Evolutionary conservation across 2,888 invertebrate genomes (phyloP), one percentile per base, ranked within the genome.

Genomic region (Sacculina carcini): DNA sequence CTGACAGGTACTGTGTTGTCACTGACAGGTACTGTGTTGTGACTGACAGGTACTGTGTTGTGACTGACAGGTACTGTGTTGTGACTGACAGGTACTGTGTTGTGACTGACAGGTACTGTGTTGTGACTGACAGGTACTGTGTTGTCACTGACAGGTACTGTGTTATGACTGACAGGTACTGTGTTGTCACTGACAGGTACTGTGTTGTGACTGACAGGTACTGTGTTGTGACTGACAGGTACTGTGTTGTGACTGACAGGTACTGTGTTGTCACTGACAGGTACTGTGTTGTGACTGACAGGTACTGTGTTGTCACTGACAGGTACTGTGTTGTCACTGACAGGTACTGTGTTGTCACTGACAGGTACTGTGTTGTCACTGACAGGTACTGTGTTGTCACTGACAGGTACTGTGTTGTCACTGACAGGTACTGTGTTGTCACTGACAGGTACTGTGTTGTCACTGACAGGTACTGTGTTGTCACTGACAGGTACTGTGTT

Each of bases 81-180:
- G 2, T 2, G 9, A 21, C 19, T 3, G 21, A 5, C 21, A 21
- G 21, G 19, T 14, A n/a, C 38, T 21, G n/a, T 38, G 38, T 19
- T 21, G 21, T 38, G 9, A 38, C 7, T 6, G 5, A 16, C n/a
- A 21, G n/a, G 2, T 10, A 10, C 21, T 5, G 38, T 4, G 21
- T 16, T 12, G 32, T 32, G 32, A 26, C 14, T 42, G 40, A 42
- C 26, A 38, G 9, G 5, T 14, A n/a, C 38, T 10, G 2, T 38
- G 38, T n/a, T 12, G 39, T 23, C 38, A 21, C 9, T 38, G 38
- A 38, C 38, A 14, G n/a, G 19, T 38, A 21, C 2, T 4, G 38
- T 16, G 16, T 1, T 12, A n/a, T n/a, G n/a, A 14, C 59, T 87
- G 85, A 82, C 57, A 57, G 50, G 50, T 52, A 3, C 16, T 26